Conservation (phyloP, 2,797 vertebrate species). For the Poeciliopsis infans region DNA sequence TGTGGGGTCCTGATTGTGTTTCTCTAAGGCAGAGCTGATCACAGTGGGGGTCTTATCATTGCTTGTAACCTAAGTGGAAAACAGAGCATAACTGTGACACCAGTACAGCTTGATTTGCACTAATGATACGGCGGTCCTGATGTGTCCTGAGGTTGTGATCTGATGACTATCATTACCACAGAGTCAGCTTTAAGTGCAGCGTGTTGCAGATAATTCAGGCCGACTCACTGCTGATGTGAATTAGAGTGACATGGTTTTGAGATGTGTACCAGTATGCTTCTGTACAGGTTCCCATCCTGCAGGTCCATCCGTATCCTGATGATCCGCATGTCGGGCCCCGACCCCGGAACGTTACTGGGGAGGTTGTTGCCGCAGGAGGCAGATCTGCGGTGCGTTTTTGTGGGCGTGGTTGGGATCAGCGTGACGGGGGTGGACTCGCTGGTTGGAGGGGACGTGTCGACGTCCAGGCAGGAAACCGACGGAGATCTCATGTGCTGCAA, state of each 20-base stretch:
- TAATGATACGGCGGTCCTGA: slow-evolving; percentile 41
- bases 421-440: slow-evolving; percentile 65
- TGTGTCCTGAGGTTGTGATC: slow-evolving; percentile 31
- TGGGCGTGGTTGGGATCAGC: slow-evolving; percentile 72
- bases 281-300: slow-evolving; percentile 89
- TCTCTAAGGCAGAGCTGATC: slow-evolving; percentile 88
- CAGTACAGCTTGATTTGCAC: slow-evolving; percentile 38
- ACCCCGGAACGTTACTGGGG: slow-evolving; percentile 61
- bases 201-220: slow-evolving; percentile 30
- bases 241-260: slow-evolving; percentile 1
- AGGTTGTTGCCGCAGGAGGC: slow-evolving; percentile 81
- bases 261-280: slow-evolving; percentile 87
- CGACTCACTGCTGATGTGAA: background rate
- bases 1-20: slow-evolving; percentile 86
- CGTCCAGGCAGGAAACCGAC: slow-evolving; percentile 88
- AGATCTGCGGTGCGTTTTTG: slow-evolving; percentile 87
- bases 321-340: slow-evolving; percentile 86
- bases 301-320: slow-evolving; percentile 90
- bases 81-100: slow-evolving; percentile 39
- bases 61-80: slow-evolving; percentile 85
- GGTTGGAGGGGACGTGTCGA: slow-evolving; percentile 80
- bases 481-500: slow-evolving; percentile 89
- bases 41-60: slow-evolving; percentile 92
- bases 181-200: slow-evolving; percentile 30
- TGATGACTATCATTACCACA: slow-evolving; percentile 60